Percentiles rank a stretch among this genome's conserved stretches.
phyloP scores from a whole-genome alignment of 2,113 vertebrate genomes.

The Acinonyx jubatus region DNA sequence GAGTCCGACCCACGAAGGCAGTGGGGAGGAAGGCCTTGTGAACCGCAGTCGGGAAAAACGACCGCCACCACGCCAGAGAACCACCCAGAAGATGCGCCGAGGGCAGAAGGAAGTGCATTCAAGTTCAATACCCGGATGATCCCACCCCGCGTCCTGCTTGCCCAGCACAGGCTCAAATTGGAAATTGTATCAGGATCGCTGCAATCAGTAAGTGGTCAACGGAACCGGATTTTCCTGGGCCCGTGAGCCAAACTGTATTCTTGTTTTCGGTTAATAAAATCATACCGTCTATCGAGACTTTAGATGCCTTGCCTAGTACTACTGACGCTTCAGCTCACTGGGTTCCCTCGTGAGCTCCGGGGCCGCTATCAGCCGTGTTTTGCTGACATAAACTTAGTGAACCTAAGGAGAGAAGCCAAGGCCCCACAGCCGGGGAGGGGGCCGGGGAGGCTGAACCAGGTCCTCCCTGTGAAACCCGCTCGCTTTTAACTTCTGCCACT shows the following conservation, averaged over 20 bases:
- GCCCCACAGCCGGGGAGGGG: rapidly evolving
- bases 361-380: background rate
- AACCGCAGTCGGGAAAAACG: background rate
- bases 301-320: background rate
- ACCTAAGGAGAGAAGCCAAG: background rate
- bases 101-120: background rate
- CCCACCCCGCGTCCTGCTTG: background rate
- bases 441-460: rapidly evolving
- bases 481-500: background rate
- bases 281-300: background rate
- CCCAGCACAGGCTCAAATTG: background rate
- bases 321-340: too few relatives aligned
- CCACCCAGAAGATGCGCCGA: background rate
- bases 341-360: background rate
- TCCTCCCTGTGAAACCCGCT: background rate
- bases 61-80: background rate
- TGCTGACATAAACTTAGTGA: background rate
- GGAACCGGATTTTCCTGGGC: background rate
- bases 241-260: background rate
- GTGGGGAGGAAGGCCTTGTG: background rate
- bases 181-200: background rate
- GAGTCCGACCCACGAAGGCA: background rate
- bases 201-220: background rate
- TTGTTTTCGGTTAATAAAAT: background rate
- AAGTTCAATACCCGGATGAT: background rate